phyloP scores from a whole-genome alignment of 2,113 vertebrate genomes.

The Hydrolagus affinis region DNA sequence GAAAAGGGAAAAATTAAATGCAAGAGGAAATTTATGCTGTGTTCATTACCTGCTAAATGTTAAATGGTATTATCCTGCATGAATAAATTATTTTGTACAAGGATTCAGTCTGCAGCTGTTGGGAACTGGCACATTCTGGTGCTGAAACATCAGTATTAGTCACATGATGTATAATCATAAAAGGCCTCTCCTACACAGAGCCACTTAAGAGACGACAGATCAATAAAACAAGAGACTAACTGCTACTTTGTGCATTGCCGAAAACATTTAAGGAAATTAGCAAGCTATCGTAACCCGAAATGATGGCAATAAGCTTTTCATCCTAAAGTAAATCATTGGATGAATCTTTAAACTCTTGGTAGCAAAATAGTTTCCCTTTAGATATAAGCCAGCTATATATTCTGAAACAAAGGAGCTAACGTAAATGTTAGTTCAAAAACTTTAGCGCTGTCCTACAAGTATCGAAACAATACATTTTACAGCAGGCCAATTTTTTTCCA shows the following conservation, averaged over 20 bases:
- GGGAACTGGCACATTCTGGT: slow-evolving; percentile 48
- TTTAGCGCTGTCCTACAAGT: background rate
- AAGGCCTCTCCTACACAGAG: slow-evolving; percentile 52
- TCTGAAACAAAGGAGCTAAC: background rate
- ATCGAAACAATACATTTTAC: background rate
- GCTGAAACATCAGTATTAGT: slow-evolving; percentile 54
- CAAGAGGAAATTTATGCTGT: slow-evolving; percentile 66
- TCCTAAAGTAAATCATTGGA: slow-evolving; percentile 32
- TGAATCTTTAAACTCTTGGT: background rate
- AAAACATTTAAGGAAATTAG: slow-evolving; percentile 57
- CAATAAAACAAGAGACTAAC: slow-evolving; percentile 53
- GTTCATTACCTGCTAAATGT: slow-evolving; percentile 73
- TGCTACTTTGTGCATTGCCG: slow-evolving; percentile 54
- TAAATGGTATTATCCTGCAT: slow-evolving; percentile 62
- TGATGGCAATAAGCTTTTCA: slow-evolving; percentile 43
- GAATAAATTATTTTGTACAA: slow-evolving; percentile 66
- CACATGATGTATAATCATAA: slow-evolving; percentile 55
- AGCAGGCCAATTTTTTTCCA: background rate
- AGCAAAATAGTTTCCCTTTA: slow-evolving; percentile 8
- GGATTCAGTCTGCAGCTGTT: slow-evolving; percentile 53
- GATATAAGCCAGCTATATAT: background rate
- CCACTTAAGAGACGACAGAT: slow-evolving; percentile 53
- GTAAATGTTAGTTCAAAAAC: background rate
- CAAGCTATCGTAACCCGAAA: slow-evolving; percentile 56
- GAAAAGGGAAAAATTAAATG: slow-evolving; percentile 68